Conservation (phyloP, 2,888 invertebrate species). For the Melanargia galathea region DNA sequence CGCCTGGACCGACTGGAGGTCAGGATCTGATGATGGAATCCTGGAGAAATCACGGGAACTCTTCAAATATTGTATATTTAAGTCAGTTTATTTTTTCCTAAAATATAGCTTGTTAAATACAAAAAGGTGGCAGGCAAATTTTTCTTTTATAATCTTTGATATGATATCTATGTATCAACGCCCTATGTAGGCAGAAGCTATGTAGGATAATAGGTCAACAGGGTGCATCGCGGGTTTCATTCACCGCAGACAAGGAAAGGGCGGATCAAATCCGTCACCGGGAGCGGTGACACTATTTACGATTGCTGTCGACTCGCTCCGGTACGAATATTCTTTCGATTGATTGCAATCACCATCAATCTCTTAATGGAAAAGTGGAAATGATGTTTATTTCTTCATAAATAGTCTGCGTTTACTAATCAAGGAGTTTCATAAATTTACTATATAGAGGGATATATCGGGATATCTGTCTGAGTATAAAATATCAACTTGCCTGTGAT, state of each 20-base stretch:
- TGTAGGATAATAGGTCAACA: constrained; percentile 26
- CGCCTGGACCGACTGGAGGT: no score
- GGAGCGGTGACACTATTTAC: constrained; percentile 57
- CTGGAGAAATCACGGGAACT: no score
- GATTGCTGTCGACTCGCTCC: constrained; percentile 53
- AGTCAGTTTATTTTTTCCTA: no score
- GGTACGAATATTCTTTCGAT: constrained; percentile 38
- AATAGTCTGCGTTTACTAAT: neutral
- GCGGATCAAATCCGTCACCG: constrained; percentile 63
- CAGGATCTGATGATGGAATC: no score
- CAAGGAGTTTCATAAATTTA: no score
- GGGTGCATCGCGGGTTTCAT: constrained; percentile 63
- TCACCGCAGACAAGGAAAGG: constrained; percentile 73
- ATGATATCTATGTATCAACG: neutral
- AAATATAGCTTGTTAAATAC: no score
- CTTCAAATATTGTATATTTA: no score
- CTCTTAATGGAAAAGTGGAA: neutral
- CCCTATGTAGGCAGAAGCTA: neutral
- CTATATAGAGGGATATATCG: no score
- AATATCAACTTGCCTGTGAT: no score
- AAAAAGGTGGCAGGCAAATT: no score
- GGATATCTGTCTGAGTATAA: no score
- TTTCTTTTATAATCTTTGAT: neutral
- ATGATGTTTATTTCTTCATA: neutral
- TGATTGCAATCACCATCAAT: constrained; percentile 35